Evolutionary conservation across 2,888 invertebrate species (phyloP).

Genomic region (Platycheirus albimanus): DNA sequence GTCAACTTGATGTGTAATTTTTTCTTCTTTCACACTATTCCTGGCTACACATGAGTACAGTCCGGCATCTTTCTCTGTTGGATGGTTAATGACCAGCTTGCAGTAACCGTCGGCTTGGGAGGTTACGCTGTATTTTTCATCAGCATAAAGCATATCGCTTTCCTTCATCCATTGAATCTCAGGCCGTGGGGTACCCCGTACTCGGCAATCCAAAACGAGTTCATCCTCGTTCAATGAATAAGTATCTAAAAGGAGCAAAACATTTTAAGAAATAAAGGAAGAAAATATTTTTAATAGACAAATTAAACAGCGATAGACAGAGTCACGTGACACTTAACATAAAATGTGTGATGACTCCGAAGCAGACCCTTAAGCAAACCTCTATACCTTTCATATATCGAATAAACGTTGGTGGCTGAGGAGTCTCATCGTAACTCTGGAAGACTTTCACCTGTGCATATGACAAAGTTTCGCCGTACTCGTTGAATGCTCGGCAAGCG

Average conservation of each 20-base stretch:
- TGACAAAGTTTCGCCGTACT: conserved; percentile 87
- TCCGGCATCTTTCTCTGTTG: conserved; percentile 88
- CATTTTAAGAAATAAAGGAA: conserved; percentile 17
- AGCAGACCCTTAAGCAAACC: conserved; percentile 9
- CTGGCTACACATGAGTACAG: conserved; percentile 90
- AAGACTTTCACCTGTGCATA: conserved; percentile 90
- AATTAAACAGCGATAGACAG: conserved; percentile 59
- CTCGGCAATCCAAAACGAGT: conserved; percentile 90
- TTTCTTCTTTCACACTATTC: conserved; percentile 88
- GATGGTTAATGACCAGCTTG: conserved; percentile 87
- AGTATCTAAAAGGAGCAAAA: conserved; percentile 84
- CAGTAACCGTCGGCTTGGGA: conserved; percentile 90
- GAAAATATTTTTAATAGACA: neutral
- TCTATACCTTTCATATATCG: conserved; percentile 87
- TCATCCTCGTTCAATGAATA: conserved; percentile 89
- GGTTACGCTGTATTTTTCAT: conserved; percentile 86
- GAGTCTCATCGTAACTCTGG: conserved; percentile 88
- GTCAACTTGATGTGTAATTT: conserved; percentile 88
- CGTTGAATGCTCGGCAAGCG: conserved; percentile 90
- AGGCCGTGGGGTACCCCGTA: conserved; percentile 89
- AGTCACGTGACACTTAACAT: conserved; percentile 63
- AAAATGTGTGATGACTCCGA: conserved; percentile 46
- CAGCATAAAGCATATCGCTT: conserved; percentile 84
- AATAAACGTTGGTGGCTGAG: conserved; percentile 89
- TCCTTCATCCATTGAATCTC: conserved; percentile 91